A percentile compares a stretch with the other conserved stretches of the same genome.
Evolutionary conservation across 2,797 vertebrate species (phyloP).

Genomic region (Novumbra hubbsi): DNA sequence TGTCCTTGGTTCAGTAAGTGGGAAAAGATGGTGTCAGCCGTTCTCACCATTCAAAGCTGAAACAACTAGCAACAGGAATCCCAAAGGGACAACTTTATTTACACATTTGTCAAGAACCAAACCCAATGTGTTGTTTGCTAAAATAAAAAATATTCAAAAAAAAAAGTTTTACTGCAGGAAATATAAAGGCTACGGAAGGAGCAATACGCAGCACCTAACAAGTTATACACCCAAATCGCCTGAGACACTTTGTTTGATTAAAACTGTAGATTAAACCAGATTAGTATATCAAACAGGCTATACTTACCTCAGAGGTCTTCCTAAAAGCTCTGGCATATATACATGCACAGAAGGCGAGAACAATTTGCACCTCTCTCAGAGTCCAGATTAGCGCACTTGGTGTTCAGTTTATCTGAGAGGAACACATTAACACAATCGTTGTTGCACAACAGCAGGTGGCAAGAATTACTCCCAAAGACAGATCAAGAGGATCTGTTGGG

Average conservation of each 20-base stretch:
- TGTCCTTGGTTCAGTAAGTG: slow-evolving; percentile 44
- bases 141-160: background rate
- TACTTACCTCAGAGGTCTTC: background rate
- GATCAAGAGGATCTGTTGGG: too few species aligned
- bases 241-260: background rate
- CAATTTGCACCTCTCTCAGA: too few species aligned
- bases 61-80: slow-evolving; percentile 31
- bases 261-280: background rate
- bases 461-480: too few species aligned
- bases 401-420: too few species aligned
- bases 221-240: background rate
- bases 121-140: background rate
- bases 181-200: background rate
- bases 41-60: slow-evolving; percentile 50
- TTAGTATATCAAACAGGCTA: background rate
- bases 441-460: too few species aligned
- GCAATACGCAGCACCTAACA: background rate
- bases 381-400: too few species aligned
- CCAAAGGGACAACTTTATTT: slow-evolving; percentile 20
- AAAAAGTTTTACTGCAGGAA: background rate
- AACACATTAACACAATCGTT: too few species aligned
- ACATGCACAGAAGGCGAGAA: too few species aligned
- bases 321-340: background rate
- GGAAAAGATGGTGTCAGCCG: slow-evolving; percentile 40
- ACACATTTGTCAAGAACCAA: slow-evolving; percentile 6